Evolutionary conservation across 2,888 invertebrate genomes (phyloP).

Genomic region (Oxycera nigricornis): DNA sequence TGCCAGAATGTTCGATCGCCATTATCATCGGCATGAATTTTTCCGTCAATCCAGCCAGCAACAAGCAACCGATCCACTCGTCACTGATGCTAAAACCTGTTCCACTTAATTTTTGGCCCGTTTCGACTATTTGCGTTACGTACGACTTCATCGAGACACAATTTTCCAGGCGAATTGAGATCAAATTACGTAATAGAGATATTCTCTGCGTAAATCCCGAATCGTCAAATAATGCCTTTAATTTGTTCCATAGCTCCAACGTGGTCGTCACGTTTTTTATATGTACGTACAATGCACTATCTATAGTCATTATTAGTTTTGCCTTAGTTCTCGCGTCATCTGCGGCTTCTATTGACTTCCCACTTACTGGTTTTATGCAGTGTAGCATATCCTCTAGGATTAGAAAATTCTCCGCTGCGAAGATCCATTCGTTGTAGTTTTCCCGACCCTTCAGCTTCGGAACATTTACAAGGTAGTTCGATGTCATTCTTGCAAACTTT

Average conservation of each 20-base stretch:
- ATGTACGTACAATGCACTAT: too few relatives aligned
- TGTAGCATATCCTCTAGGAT: not conserved
- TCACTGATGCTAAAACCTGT: conserved; percentile 42
- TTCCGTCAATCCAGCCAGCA: conserved; percentile 45
- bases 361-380: not conserved
- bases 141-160: too few relatives aligned
- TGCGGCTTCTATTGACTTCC: not conserved
- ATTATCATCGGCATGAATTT: conserved; percentile 47
- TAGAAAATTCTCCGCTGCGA: not conserved
- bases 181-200: not conserved
- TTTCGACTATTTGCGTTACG: not conserved
- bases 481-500: not conserved
- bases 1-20: conserved; percentile 46
- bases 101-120: conserved; percentile 34
- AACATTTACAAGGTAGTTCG: not conserved
- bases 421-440: not conserved
- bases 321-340: not conserved
- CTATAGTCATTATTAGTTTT: not conserved
- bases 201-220: not conserved
- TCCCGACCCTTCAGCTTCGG: not conserved
- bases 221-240: not conserved
- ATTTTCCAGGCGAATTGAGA: too few relatives aligned
- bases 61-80: conserved; percentile 44
- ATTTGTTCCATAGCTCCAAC: not conserved
- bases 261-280: not conserved